A percentile compares a stretch with the other conserved stretches of the same genome.
Conservation (phyloP, 2,888 invertebrate genomes). For the Lithosia quadra region DNA sequence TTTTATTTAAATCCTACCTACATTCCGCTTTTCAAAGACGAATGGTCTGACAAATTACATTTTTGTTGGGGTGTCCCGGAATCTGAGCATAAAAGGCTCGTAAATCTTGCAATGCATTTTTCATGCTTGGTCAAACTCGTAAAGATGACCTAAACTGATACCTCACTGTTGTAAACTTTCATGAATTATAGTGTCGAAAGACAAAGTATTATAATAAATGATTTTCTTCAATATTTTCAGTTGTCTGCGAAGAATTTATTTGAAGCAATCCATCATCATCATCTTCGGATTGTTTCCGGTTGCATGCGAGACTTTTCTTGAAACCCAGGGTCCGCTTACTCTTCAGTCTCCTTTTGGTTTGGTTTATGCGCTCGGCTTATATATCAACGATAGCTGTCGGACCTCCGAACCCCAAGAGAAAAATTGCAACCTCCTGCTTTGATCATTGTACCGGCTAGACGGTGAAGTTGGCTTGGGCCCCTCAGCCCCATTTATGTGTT, state of each 20-base stretch:
- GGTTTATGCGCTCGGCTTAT: too few relatives aligned
- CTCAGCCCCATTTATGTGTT: too few relatives aligned
- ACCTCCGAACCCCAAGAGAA: too few relatives aligned
- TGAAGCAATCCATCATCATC: not conserved
- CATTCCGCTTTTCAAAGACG: constrained; percentile 56
- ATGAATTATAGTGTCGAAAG: not conserved
- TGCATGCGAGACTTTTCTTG: not conserved
- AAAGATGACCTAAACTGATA: constrained; percentile 58
- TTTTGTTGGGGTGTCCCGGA: constrained; percentile 67
- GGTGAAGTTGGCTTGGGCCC: too few relatives aligned
- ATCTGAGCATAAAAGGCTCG: constrained; percentile 68
- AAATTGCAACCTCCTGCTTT: too few relatives aligned
- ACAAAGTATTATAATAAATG: not conserved
- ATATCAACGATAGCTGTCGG: too few relatives aligned
- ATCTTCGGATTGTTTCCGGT: not conserved
- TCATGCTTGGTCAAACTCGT: constrained; percentile 70
- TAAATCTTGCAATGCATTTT: constrained; percentile 74
- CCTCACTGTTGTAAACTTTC: constrained; percentile 35
- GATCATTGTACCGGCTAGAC: too few relatives aligned
- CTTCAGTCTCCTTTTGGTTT: not conserved
- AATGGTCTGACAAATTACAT: constrained; percentile 68
- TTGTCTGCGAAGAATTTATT: not conserved
- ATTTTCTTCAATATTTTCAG: not conserved
- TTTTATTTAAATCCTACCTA: constrained; percentile 50
- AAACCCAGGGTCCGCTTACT: not conserved